These are phyloP conservation scores for Agrenia bidenticulata DNA, from an alignment of 2,888 invertebrate genomes.

Conservation along the genomic window DNA sequence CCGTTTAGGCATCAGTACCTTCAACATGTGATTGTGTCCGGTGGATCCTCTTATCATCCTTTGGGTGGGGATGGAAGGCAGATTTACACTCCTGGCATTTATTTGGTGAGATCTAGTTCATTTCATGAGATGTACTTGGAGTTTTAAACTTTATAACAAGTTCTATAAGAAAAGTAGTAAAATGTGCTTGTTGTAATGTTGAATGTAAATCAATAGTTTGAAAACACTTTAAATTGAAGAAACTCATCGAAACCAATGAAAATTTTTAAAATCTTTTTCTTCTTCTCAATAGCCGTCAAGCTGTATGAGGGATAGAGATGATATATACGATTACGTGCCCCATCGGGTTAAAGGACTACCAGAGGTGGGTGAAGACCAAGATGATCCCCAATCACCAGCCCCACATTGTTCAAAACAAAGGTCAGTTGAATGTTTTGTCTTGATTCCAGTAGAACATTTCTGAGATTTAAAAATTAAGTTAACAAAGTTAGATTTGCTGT, in stretches of 20 bases:
- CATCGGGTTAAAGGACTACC: conserved; percentile 22
- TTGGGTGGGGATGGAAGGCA: conserved; percentile 21
- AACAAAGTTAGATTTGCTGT: no score
- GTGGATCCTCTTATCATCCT: not conserved
- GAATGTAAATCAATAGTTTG: no score
- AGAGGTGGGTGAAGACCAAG: not conserved
- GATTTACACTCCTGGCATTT: conserved; percentile 46
- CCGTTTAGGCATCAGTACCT: conserved; percentile 47
- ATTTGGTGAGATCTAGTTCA: conserved; percentile 48
- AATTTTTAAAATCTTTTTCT: not conserved
- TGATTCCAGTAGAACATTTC: no score
- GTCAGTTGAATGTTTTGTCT: not conserved
- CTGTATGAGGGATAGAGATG: conserved; percentile 49
- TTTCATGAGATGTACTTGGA: no score
- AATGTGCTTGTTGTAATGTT: no score
- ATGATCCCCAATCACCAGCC: not conserved
- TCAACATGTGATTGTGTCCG: conserved; percentile 48
- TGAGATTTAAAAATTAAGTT: no score
- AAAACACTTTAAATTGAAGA: no score
- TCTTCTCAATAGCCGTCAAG: conserved; percentile 42
- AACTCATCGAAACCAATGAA: no score
- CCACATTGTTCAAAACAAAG: not conserved
- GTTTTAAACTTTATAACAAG: no score
- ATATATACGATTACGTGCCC: conserved; percentile 51
- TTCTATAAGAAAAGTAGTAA: no score